Percentiles rank a stretch among this genome's conserved stretches.
phyloP scores from a whole-genome alignment of 1,140 invertebrate species.

The Pseudomyrmex cubaensis region DNA sequence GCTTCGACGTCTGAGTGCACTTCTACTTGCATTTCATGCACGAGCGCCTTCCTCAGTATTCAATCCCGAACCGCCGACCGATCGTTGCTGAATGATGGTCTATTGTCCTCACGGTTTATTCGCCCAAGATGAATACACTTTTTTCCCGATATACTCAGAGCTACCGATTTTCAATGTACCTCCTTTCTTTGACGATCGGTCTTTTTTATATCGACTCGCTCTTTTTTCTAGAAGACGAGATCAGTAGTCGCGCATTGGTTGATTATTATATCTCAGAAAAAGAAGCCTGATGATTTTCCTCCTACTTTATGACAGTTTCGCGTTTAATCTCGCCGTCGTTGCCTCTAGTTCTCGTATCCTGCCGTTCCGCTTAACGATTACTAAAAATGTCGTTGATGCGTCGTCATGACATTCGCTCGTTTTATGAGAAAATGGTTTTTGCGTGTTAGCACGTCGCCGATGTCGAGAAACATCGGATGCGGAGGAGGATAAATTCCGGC shows the following conservation, averaged over 20 bases:
- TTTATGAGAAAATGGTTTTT: slow-evolving; percentile 21
- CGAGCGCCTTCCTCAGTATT: slow-evolving; percentile 53
- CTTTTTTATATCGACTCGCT: neutral
- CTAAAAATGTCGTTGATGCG: slow-evolving; percentile 25
- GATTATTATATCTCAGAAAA: neutral
- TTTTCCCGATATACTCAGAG: slow-evolving; percentile 17
- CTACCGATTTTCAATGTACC: neutral
- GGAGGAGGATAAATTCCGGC: neutral
- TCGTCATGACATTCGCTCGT: slow-evolving; percentile 11
- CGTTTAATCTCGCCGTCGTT: slow-evolving; percentile 8
- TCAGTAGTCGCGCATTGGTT: neutral
- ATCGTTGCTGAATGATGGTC: slow-evolving; percentile 1
- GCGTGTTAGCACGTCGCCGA: neutral
- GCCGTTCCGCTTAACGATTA: slow-evolving; percentile 13
- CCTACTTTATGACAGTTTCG: neutral
- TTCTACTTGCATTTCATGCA: slow-evolving; percentile 68
- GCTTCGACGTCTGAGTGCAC: slow-evolving; percentile 27
- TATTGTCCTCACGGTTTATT: slow-evolving; percentile 55
- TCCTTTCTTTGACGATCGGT: neutral
- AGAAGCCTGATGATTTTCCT: neutral
- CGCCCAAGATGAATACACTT: slow-evolving; percentile 17
- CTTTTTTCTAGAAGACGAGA: neutral
- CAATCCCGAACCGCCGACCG: slow-evolving; percentile 25
- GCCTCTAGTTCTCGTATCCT: neutral
- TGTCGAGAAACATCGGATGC: neutral